A percentile compares a stretch with the other conserved stretches of the same genome.
phyloP scores from a whole-genome alignment of 2,888 invertebrate species.

The Campoplex nolae region DNA sequence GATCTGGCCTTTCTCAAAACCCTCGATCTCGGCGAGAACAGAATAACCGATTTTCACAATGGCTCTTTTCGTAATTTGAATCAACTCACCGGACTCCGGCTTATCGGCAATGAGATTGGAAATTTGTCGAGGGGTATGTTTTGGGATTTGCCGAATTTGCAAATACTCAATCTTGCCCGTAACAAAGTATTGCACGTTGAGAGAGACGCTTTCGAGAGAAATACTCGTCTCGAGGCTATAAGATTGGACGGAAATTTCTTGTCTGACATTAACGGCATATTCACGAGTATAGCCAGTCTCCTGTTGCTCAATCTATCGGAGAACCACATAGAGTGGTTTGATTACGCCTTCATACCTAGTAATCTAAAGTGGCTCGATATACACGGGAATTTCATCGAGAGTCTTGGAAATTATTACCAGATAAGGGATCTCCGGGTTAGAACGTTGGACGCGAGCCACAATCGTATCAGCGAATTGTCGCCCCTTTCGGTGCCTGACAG shows the following conservation, averaged over 20 bases:
- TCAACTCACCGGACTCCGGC: constrained; percentile 93
- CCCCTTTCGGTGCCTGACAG: constrained; percentile 95
- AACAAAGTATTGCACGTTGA: constrained; percentile 95
- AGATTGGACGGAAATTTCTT: constrained; percentile 95
- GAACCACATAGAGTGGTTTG: constrained; percentile 97
- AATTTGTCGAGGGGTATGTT: constrained; percentile 94
- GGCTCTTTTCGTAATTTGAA: constrained; percentile 94
- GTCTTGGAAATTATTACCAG: constrained; percentile 94
- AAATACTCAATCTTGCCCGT: constrained; percentile 94
- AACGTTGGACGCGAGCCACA: constrained; percentile 95
- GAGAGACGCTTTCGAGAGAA: constrained; percentile 93
- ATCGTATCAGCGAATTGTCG: constrained; percentile 92
- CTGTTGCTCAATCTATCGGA: constrained; percentile 95
- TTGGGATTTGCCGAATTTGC: constrained; percentile 93
- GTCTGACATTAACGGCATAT: constrained; percentile 95
- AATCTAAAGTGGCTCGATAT: constrained; percentile 96
- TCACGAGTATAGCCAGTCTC: constrained; percentile 93
- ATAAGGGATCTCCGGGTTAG: constrained; percentile 89
- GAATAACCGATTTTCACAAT: constrained; percentile 92
- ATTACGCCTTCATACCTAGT: constrained; percentile 95
- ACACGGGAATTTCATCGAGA: constrained; percentile 95
- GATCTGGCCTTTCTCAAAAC: constrained; percentile 94
- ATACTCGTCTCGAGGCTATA: constrained; percentile 93
- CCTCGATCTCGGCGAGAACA: constrained; percentile 96
- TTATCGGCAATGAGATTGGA: constrained; percentile 96